phyloP scores from a whole-genome alignment of 2,888 invertebrate species.

The Girardia tigrina region DNA sequence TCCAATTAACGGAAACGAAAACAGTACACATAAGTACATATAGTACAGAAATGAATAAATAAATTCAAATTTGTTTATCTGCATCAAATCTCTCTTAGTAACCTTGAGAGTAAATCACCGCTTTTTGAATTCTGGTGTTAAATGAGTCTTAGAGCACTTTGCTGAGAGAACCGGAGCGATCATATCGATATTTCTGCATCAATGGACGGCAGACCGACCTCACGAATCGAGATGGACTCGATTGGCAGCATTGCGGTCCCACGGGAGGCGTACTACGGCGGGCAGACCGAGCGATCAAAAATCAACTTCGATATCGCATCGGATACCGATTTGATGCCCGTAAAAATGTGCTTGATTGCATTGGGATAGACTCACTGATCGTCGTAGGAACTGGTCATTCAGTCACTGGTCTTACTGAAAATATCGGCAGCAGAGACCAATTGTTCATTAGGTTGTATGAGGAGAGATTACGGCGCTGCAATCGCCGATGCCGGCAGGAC shows the following conservation, averaged over 20 bases:
- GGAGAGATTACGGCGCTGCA: not conserved
- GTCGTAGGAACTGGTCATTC: conserved; percentile 65
- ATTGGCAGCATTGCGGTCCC: conserved; percentile 90
- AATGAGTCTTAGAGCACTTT: too few species aligned
- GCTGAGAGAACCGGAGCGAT: too few species aligned
- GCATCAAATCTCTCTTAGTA: too few species aligned
- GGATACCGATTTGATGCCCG: conserved; percentile 25
- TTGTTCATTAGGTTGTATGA: conserved; percentile 67
- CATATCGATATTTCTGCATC: too few species aligned
- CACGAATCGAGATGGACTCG: conserved; percentile 67
- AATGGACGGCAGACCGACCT: not conserved
- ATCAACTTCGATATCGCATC: conserved; percentile 76
- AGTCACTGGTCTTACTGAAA: conserved; percentile 81
- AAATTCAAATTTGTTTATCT: not conserved
- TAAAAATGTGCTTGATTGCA: not conserved
- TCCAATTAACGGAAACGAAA: too few species aligned
- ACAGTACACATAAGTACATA: too few species aligned
- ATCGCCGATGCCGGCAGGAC: conserved; percentile 39
- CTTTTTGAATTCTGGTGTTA: too few species aligned
- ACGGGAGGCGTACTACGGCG: conserved; percentile 78
- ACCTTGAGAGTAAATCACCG: too few species aligned
- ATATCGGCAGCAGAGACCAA: conserved; percentile 88
- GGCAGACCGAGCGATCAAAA: conserved; percentile 82
- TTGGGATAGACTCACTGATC: too few species aligned
- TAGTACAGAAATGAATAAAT: not conserved